phyloP scores from a whole-genome alignment of 2,113 vertebrate species.

The Sylvia atricapilla region DNA sequence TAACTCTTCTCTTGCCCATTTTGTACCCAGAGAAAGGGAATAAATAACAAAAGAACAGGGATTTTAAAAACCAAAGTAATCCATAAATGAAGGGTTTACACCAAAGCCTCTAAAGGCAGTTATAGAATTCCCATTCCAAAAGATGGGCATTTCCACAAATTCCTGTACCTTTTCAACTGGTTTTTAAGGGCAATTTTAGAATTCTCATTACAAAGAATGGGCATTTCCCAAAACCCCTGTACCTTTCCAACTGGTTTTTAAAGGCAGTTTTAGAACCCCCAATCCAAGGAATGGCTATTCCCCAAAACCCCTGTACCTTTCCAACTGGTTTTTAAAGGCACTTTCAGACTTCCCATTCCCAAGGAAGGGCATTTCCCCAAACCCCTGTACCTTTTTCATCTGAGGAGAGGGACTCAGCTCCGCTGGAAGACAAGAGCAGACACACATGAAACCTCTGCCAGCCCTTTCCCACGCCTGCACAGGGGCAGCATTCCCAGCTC shows the following conservation, averaged over 20 bases:
- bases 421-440: conserved; percentile 53
- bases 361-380: background rate
- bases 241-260: background rate
- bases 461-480: fast-evolving
- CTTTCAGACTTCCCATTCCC: fast-evolving
- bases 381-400: conserved; percentile 57
- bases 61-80: background rate
- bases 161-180: background rate
- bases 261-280: background rate
- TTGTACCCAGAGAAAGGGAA: background rate
- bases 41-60: background rate
- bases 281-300: background rate
- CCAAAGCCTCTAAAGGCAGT: fast-evolving
- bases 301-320: background rate
- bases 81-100: background rate
- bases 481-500: background rate
- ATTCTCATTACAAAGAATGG: background rate
- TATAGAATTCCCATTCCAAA: fast-evolving
- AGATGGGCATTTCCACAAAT: background rate
- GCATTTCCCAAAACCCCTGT: background rate
- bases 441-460: background rate
- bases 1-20: background rate
- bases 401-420: background rate
- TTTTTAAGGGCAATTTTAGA: background rate
- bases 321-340: background rate